Evolutionary conservation across 2,113 vertebrate species (phyloP).

Genomic region (Rhynchopsitta pachyrhyncha): DNA sequence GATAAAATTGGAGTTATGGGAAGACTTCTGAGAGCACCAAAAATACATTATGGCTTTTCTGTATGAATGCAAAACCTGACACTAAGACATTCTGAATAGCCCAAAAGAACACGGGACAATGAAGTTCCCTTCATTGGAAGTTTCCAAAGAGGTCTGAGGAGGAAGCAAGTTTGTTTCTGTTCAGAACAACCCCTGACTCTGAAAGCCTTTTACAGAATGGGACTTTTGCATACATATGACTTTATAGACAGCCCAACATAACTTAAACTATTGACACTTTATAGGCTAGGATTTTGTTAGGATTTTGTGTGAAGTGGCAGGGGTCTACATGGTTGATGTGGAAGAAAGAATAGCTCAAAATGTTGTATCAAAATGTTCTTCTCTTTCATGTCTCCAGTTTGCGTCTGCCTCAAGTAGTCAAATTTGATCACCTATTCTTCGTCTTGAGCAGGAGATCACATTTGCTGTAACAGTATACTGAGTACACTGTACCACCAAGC

Average conservation of each 20-base stretch:
- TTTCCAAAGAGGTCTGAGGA: background rate
- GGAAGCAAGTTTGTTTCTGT: background rate
- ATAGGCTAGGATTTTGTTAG: background rate
- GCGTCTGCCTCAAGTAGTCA: background rate
- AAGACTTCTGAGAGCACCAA: background rate
- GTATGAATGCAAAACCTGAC: background rate
- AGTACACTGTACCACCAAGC: background rate
- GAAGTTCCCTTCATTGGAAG: background rate
- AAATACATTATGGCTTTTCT: background rate
- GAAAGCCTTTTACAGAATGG: background rate
- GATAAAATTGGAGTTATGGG: background rate
- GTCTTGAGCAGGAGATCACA: background rate
- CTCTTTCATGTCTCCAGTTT: background rate
- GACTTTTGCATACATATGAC: background rate
- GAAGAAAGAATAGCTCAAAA: background rate
- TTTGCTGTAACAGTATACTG: background rate
- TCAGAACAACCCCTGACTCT: background rate
- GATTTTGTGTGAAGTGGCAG: background rate
- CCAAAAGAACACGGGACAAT: background rate
- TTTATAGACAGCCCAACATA: background rate
- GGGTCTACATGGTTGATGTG: background rate
- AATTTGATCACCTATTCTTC: background rate
- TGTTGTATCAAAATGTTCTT: background rate
- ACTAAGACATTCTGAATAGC: background rate
- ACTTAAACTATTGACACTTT: background rate